Conservation (phyloP, 2,888 invertebrate species). For the Lithosia quadra region DNA sequence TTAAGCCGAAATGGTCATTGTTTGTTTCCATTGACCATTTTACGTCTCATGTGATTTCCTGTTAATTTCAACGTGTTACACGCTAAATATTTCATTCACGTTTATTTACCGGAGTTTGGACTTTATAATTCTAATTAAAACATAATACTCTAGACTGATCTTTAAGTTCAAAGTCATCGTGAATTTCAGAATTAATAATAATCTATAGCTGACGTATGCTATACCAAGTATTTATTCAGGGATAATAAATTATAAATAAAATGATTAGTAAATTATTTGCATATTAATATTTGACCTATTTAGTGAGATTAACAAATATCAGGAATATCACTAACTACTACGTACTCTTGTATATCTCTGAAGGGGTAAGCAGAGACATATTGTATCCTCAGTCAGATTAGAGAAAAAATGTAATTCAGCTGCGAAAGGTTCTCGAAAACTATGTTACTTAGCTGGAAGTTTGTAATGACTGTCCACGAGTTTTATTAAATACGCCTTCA, state of each 20-base stretch:
- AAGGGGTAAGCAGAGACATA: neutral
- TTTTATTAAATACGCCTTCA: neutral
- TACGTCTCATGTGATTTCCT: neutral
- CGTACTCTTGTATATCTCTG: neutral
- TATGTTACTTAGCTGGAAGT: neutral
- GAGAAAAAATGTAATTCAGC: too few species aligned
- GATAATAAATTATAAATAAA: neutral
- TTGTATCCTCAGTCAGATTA: neutral
- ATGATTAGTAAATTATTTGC: neutral
- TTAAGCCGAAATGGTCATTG: neutral
- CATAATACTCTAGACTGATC: slow-evolving; percentile 12
- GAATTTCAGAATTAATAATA: slow-evolving; percentile 16
- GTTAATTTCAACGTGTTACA: too few species aligned
- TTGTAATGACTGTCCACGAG: neutral
- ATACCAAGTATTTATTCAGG: slow-evolving; percentile 1
- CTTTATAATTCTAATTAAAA: slow-evolving; percentile 30
- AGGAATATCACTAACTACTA: neutral
- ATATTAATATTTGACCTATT: neutral
- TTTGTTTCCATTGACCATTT: neutral
- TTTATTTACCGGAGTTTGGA: neutral
- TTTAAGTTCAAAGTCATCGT: slow-evolving; percentile 35
- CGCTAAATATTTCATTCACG: neutral
- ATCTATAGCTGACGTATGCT: neutral
- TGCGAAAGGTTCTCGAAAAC: neutral
- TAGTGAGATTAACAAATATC: neutral